Percentiles rank a stretch among this genome's conserved stretches.
phyloP scores from a whole-genome alignment of 2,113 vertebrate species.

The Recurvirostra avosetta region DNA sequence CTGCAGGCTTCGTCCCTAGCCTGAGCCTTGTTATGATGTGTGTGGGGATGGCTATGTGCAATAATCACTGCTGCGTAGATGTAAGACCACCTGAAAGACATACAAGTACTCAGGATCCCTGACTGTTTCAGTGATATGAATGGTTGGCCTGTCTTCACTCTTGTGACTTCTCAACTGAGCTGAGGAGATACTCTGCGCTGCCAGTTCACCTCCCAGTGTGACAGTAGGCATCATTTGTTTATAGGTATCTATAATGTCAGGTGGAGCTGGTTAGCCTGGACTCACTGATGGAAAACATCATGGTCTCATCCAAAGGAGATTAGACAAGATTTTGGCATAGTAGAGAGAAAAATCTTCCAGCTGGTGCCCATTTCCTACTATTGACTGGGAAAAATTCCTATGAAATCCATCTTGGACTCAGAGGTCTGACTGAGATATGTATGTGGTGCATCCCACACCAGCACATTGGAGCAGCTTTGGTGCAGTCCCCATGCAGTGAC shows the following conservation, averaged over 20 bases:
- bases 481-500: background rate
- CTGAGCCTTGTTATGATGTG: background rate
- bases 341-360: background rate
- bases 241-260: background rate
- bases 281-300: background rate
- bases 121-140: background rate
- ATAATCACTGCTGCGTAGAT: background rate
- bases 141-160: background rate
- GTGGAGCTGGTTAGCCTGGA: background rate
- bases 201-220: background rate
- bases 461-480: background rate
- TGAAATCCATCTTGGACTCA: background rate
- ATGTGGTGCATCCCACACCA: too few species aligned
- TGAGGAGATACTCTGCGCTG: background rate
- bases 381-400: background rate
- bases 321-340: background rate
- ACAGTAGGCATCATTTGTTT: background rate
- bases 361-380: background rate
- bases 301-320: background rate
- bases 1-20: background rate
- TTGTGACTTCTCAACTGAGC: background rate
- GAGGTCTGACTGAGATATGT: background rate
- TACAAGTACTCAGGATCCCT: background rate
- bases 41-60: background rate
- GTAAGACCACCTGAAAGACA: background rate